A percentile compares a stretch with the other conserved stretches of the same genome.
Evolutionary conservation across 2,797 vertebrate species (phyloP).

Genomic region (Helostoma temminkii): DNA sequence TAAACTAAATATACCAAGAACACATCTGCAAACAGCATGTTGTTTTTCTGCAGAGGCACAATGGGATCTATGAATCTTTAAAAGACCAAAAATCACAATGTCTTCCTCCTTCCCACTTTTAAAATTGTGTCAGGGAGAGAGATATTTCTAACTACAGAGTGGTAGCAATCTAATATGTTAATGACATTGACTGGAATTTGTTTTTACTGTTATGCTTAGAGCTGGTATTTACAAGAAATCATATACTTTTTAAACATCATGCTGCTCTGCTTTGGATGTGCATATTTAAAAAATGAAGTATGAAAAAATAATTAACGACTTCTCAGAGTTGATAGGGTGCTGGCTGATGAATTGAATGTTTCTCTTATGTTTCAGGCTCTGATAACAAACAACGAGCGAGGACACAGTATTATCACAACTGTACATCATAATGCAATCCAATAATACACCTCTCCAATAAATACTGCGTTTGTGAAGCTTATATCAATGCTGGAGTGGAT

Average conservation of each 20-base stretch:
- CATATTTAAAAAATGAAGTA: background rate
- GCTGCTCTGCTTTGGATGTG: background rate
- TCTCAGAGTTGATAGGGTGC: background rate
- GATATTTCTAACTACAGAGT: constrained; percentile 2
- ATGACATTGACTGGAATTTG: constrained; percentile 3
- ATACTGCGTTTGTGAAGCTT: constrained; percentile 51
- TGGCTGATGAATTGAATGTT: constrained; percentile 2
- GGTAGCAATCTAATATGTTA: constrained; percentile 18
- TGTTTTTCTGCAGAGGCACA: constrained; percentile 16
- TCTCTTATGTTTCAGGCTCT: background rate
- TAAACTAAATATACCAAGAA: constrained; percentile 49
- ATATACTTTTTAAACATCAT: background rate
- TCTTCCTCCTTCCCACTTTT: background rate
- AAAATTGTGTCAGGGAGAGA: constrained; percentile 13
- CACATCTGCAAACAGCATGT: constrained; percentile 36
- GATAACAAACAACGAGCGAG: constrained; percentile 7
- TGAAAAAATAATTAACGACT: constrained; percentile 1
- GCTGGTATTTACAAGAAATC: background rate
- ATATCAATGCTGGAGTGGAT: constrained; percentile 37
- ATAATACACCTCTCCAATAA: constrained; percentile 6
- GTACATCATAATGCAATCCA: constrained; percentile 39
- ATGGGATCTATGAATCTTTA: background rate
- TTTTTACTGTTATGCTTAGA: background rate
- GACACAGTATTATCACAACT: constrained; percentile 29
- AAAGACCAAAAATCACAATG: background rate